Evolutionary conservation across 2,888 invertebrate genomes (phyloP).

Genomic region (Drosophila kanekoi): DNA sequence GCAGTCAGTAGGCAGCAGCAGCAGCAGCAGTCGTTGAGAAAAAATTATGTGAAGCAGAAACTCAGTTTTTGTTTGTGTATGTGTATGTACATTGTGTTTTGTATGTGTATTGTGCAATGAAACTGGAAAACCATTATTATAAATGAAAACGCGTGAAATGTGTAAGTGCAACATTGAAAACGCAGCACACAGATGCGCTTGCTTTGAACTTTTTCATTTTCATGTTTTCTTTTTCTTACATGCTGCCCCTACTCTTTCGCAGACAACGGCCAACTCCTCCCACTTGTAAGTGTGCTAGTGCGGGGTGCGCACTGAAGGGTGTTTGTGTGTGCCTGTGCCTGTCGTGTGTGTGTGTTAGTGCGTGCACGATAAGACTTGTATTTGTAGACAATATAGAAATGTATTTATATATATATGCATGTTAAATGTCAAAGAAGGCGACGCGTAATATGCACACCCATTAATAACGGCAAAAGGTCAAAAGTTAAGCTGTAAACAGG

Average conservation of each 20-base stretch:
- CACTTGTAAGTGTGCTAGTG: slow-evolving; percentile 68
- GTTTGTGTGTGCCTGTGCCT: slow-evolving; percentile 26
- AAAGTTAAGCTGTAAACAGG: slow-evolving; percentile 64
- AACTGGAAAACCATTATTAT: slow-evolving; percentile 65
- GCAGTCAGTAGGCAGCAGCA: slow-evolving; percentile 52
- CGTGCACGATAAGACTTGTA: slow-evolving; percentile 65
- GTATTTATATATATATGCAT: slow-evolving; percentile 16
- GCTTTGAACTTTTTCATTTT: slow-evolving; percentile 62
- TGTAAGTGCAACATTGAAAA: slow-evolving; percentile 62
- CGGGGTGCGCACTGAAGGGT: slow-evolving; percentile 72
- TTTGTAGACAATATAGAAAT: slow-evolving; percentile 60
- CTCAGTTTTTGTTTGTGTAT: slow-evolving; percentile 62
- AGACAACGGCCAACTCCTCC: slow-evolving; percentile 66
- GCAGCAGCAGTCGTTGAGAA: slow-evolving; percentile 36
- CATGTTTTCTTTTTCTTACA: slow-evolving; percentile 51
- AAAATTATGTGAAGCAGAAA: slow-evolving; percentile 72
- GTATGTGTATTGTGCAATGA: slow-evolving; percentile 67
- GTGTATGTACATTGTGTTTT: slow-evolving; percentile 33
- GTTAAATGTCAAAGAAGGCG: slow-evolving; percentile 58
- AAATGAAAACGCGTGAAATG: slow-evolving; percentile 70
- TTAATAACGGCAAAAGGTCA: slow-evolving; percentile 74
- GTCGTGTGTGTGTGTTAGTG: slow-evolving; percentile 34
- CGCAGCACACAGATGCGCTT: slow-evolving; percentile 21
- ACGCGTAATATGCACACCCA: slow-evolving; percentile 64
- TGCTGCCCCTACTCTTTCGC: slow-evolving; percentile 26